Base-by-base conservation (phyloP, 2,888 invertebrate genomes). In the Synanthedon formicaeformis region DNA sequence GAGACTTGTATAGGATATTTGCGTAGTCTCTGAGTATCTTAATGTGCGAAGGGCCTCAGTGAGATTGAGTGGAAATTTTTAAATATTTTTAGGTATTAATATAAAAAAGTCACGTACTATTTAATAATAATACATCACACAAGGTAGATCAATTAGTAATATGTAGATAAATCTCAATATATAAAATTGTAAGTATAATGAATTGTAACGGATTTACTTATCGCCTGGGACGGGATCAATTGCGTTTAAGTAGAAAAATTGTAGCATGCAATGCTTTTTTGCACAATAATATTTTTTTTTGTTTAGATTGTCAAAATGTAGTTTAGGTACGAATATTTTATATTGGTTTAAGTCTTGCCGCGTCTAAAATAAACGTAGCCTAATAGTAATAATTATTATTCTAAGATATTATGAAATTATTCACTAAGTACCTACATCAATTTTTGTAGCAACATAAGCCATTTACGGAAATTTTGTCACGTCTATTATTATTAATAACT, bases 191-290 rank as follows among this genome's bases (percentile, higher is more conserved):
- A 41, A 53, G 34, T 55, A 23, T 50, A 53, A 34, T 34, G 34
- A 34, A 34, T 34, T 34, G 34, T 34, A 49, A 50, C 50, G 48
- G 51, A 53, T 57, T 53, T 52, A 52, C 49, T 73, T 74, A 75
- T 65, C 65, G 86, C 81, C 86, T 87, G 85, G 86, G 81, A 69
- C 63, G 86, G 86, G 86, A 87, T 77, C 86, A 87, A 87, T 81
- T 83, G 79, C 76, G 71, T 81, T 80, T 85, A 83, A 82, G 81
- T 81, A 81, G 79, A 66, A 63, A 71, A 69, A 65, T 60, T 60
- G 51, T 56, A 60, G 57, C 62, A 60, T 61, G 62, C 62, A 60
- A 60, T 57, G 63, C 63, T 58, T 54, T 58, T 66, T 66, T 65
- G 65, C 71, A 67, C 61, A 53, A 52, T 53, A 52, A 45, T 34